Base-by-base conservation (phyloP, 2,797 vertebrate genomes). In the Cossypha niveicapilla region DNA sequence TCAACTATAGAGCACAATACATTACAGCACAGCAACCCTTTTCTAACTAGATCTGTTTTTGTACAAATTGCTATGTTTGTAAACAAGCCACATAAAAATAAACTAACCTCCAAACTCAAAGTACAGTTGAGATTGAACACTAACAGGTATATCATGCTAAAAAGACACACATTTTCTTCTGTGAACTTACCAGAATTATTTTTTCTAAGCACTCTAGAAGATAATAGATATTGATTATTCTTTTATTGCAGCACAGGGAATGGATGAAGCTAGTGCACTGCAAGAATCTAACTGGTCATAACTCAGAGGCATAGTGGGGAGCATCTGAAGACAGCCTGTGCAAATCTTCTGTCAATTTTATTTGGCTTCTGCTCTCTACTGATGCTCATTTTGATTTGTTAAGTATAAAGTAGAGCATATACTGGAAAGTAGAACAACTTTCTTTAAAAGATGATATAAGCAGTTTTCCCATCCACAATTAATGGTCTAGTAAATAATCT, bases 201-300 rank as follows among this genome's bases (percentile, higher is more conserved):
- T 93, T 92, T 90, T n/a, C n/a, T 82, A 85, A 88, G 83, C 65
- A 71, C 53, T 57, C 41, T 9, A 86, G 34, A 86, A 85, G 56
- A 53, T 35, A 88, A 92, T 19, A 90, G 61, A 57, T 76, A 93
- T 37, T 67, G 65, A 85, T 85, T 51, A 82, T 63, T 76, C 32
- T 90, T 86, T 88, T 76, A 73, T 9, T 93, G 65, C 71, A 89
- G 80, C 67, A 63, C 1, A 85, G 74, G 61, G 83, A 90, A 88
- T 10, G 35, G 58, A 78, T 42, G 30, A 88, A 93, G 62, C 44
- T 57, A 48, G 65, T 23, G 53, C 48, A 84, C 45, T 62, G 34
- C 44, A 90, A 86, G 34, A 92, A 84, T 53, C 53, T 74, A 80
- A 91, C 2, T 48, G 79, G 50, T 68, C 44, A 17, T 45, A 92